Conservation (phyloP, 2,113 vertebrate species). For the Hucho hucho region DNA sequence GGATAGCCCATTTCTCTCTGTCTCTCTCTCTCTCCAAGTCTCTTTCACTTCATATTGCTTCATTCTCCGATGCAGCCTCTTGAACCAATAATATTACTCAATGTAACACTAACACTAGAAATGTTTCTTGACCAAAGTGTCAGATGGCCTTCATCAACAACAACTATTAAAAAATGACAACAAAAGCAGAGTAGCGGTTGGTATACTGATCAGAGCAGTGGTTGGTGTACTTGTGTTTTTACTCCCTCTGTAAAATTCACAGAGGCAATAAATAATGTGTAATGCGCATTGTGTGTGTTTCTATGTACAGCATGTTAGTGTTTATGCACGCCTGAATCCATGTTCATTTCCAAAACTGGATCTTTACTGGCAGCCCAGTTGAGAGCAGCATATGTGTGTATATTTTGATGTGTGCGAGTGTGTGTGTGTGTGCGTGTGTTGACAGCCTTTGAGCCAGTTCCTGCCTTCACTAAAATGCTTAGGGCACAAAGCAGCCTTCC, state of each 20-base stretch:
- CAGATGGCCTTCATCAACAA: no score
- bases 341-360: constrained; percentile 54
- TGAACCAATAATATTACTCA: no score
- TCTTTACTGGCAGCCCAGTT: constrained; percentile 63
- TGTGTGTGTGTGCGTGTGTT: constrained; percentile 51
- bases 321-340: not conserved
- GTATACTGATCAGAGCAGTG: constrained; percentile 48
- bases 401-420: constrained; percentile 24
- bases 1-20: no score
- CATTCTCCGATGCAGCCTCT: no score
- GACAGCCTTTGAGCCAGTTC: constrained; percentile 77
- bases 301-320: constrained; percentile 35
- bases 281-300: constrained; percentile 56
- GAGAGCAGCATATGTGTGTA: constrained; percentile 49
- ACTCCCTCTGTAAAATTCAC: constrained; percentile 57
- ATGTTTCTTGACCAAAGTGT: no score
- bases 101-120: no score
- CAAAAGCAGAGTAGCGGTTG: no score
- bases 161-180: no score
- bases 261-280: constrained; percentile 57
- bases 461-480: constrained; percentile 75
- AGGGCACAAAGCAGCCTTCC: constrained; percentile 74
- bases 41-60: no score
- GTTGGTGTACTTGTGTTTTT: constrained; percentile 33
- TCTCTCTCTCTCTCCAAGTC: no score